A percentile compares a stretch with the other conserved stretches of the same genome.
Evolutionary conservation across 1,140 invertebrate species (phyloP).

Genomic region (Probaryconus sp.): DNA sequence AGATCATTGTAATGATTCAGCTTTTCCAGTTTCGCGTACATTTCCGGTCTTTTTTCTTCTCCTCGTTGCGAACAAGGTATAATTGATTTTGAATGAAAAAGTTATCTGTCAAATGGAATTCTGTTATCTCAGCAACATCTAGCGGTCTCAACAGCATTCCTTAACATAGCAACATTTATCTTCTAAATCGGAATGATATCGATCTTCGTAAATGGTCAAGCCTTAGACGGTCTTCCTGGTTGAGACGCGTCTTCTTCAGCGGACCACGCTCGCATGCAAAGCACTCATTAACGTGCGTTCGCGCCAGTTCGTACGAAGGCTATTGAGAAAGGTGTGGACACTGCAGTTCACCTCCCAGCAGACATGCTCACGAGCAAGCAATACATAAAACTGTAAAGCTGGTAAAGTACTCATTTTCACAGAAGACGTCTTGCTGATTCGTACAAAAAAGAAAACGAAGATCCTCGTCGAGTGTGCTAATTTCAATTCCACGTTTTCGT

Average conservation of each 20-base stretch:
- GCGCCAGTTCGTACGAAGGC: slow-evolving; percentile 39
- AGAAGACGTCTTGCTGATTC: slow-evolving; percentile 20
- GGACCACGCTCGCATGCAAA: slow-evolving; percentile 48
- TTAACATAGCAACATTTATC: slow-evolving; percentile 35
- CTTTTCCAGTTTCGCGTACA: not conserved
- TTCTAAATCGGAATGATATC: slow-evolving; percentile 49
- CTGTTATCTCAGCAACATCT: not conserved
- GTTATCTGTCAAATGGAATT: slow-evolving; percentile 1
- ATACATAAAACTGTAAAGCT: slow-evolving; percentile 45
- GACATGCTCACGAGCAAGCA: slow-evolving; percentile 43
- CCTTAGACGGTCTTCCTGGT: slow-evolving; percentile 59
- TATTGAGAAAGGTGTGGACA: slow-evolving; percentile 51
- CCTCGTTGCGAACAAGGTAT: not conserved
- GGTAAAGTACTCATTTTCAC: slow-evolving; percentile 22
- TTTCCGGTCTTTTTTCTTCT: not conserved
- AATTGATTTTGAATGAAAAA: slow-evolving; percentile 3
- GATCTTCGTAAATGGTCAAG: slow-evolving; percentile 40
- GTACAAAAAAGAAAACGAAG: not conserved
- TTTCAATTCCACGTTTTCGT: slow-evolving; percentile 27
- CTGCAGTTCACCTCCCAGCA: slow-evolving; percentile 29
- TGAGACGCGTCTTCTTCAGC: slow-evolving; percentile 31
- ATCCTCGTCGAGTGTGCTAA: slow-evolving; percentile 4
- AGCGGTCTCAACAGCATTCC: slow-evolving; percentile 10
- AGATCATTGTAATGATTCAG: too few relatives aligned
- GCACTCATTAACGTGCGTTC: slow-evolving; percentile 53